Conservation (phyloP, 1,140 invertebrate species). For the Drosophila asahinai region DNA sequence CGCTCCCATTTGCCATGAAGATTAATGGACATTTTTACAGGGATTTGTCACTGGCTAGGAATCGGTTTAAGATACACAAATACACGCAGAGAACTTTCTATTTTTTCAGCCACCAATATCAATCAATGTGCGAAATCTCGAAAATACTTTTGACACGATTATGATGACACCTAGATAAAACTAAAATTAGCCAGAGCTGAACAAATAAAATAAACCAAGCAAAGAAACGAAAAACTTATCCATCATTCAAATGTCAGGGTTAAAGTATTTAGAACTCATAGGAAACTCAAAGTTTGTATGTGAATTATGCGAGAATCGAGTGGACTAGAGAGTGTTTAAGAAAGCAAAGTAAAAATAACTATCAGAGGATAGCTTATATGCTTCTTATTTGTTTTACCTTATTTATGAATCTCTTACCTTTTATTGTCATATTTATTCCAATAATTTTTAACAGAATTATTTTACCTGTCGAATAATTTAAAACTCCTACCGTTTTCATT, state of each 20-base stretch:
- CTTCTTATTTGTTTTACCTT: too few species aligned
- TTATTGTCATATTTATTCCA: not conserved
- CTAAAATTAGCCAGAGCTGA: slow-evolving; percentile 47
- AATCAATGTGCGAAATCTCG: slow-evolving; percentile 49
- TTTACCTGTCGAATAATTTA: not conserved
- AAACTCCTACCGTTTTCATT: slow-evolving; percentile 10
- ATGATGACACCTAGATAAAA: slow-evolving; percentile 57
- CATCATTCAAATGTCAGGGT: slow-evolving; percentile 53
- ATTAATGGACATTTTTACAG: slow-evolving; percentile 61
- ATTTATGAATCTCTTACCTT: too few species aligned
- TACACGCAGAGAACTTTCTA: slow-evolving; percentile 27
- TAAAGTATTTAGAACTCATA: slow-evolving; percentile 44
- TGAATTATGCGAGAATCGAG: slow-evolving; percentile 13
- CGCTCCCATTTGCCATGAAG: slow-evolving; percentile 40
- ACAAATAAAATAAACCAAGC: slow-evolving; percentile 33
- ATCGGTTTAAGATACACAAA: slow-evolving; percentile 56
- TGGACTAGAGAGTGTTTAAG: not conserved
- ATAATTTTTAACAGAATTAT: not conserved
- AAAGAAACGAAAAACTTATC: slow-evolving; percentile 50
- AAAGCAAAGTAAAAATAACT: not conserved
- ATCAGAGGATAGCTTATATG: too few species aligned
- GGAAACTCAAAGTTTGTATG: slow-evolving; percentile 19
- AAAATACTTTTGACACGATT: slow-evolving; percentile 46
- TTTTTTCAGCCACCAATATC: slow-evolving; percentile 35
- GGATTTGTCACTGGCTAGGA: slow-evolving; percentile 66